Conservation (phyloP, 1,140 invertebrate genomes). For the Protaetia brevitarsis region DNA sequence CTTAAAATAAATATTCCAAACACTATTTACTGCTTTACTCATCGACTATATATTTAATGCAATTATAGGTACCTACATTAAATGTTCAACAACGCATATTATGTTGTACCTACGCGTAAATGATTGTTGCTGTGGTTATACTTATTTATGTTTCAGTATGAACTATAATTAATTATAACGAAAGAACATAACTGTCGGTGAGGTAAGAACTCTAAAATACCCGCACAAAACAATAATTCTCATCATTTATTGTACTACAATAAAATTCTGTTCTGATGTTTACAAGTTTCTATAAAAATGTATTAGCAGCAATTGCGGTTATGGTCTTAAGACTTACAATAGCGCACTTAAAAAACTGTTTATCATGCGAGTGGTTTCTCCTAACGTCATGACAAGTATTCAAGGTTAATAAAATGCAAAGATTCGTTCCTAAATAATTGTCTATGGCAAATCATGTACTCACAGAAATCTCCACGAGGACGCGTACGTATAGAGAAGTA, state of each 20-base stretch:
- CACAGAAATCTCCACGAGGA: neutral
- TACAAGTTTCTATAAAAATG: neutral
- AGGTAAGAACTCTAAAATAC: neutral
- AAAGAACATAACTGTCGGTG: neutral
- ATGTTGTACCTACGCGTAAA: no score
- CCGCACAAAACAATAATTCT: neutral
- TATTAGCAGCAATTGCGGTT: neutral
- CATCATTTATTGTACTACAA: neutral
- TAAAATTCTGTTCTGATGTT: neutral
- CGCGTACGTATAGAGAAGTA: neutral
- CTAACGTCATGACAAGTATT: neutral
- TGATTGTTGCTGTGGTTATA: no score
- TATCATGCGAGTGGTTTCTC: constrained; percentile 17
- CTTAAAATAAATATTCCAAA: no score
- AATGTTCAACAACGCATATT: no score
- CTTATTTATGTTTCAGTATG: no score
- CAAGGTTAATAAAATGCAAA: constrained; percentile 18
- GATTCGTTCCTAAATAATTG: constrained; percentile 1
- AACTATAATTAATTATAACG: no score
- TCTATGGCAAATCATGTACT: constrained; percentile 7
- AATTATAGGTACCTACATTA: no score
- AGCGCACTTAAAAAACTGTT: constrained; percentile 6
- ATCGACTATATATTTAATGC: no score
- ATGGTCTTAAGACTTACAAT: neutral
- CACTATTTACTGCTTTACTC: no score